Evolutionary conservation across 1,140 invertebrate genomes (phyloP).

Genomic region (Papilio polyxenes): DNA sequence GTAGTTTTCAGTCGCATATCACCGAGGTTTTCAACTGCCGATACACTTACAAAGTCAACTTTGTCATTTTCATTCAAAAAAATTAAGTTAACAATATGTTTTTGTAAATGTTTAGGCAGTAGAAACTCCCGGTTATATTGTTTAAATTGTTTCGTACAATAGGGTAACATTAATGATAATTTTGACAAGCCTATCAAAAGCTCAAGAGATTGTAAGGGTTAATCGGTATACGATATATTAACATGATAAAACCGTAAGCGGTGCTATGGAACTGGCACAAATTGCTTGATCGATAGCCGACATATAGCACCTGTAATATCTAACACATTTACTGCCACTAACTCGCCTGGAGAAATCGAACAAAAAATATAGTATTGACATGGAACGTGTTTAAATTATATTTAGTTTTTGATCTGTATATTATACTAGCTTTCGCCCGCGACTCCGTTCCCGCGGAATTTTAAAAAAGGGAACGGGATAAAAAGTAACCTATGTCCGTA

Average conservation of each 20-base stretch:
- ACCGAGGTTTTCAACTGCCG: too few species aligned
- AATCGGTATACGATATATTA: conserved; percentile 61
- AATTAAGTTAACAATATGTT: not conserved
- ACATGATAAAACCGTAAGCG: conserved; percentile 52
- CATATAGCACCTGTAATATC: conserved; percentile 33
- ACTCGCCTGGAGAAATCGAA: not conserved
- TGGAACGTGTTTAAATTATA: not conserved
- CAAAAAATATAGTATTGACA: not conserved
- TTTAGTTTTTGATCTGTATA: not conserved
- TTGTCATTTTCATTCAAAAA: too few species aligned
- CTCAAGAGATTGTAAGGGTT: conserved; percentile 49
- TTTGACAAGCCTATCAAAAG: conserved; percentile 15
- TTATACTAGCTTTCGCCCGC: too few species aligned
- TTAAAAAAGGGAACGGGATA: too few species aligned
- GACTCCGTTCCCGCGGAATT: too few species aligned
- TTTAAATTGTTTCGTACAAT: not conserved
- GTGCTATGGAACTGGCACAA: conserved; percentile 47
- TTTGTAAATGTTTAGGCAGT: not conserved
- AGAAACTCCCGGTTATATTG: not conserved
- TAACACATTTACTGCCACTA: not conserved
- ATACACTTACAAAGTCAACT: too few species aligned
- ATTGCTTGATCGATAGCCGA: conserved; percentile 59
- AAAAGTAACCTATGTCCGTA: too few species aligned
- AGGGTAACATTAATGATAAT: conserved; percentile 11
- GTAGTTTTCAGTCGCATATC: too few species aligned